phyloP scores from a whole-genome alignment of 2,888 invertebrate genomes.

The Cataglyphis cursor region DNA sequence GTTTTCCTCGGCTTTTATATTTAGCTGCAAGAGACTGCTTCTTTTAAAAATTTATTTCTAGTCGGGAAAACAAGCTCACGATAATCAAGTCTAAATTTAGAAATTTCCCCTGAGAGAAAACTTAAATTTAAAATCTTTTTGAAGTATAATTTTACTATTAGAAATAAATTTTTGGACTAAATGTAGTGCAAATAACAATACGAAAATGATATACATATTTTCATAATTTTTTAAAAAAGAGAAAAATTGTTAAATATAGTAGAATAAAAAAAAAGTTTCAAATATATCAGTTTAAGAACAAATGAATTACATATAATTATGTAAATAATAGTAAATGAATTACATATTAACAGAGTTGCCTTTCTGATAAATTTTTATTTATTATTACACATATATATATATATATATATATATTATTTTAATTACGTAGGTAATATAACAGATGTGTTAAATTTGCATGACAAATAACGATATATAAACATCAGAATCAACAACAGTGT shows the following conservation, averaged over 20 bases:
- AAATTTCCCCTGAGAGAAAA: background rate
- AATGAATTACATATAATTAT: background rate
- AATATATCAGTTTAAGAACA: background rate
- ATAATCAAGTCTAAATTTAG: constrained; percentile 11
- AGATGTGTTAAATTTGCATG: background rate
- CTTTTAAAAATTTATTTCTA: constrained; percentile 18
- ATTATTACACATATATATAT: background rate
- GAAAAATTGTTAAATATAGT: background rate
- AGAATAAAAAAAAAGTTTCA: background rate
- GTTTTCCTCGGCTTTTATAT: background rate
- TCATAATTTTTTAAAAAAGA: background rate
- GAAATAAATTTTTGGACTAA: constrained; percentile 3
- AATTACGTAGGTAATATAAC: background rate
- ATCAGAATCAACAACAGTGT: constrained; percentile 2
- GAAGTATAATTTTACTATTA: background rate
- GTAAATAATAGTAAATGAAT: background rate
- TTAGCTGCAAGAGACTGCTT: background rate
- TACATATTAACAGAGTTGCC: too few relatives aligned
- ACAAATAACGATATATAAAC: background rate
- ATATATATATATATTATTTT: background rate
- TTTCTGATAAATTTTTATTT: background rate
- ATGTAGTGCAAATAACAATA: background rate
- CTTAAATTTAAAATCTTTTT: background rate
- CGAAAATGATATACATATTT: background rate
- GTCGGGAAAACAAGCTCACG: background rate